A percentile compares a stretch with the other conserved stretches of the same genome.
Evolutionary conservation across 2,113 vertebrate genomes (phyloP).

Genomic region (Microcebus tavaratra): DNA sequence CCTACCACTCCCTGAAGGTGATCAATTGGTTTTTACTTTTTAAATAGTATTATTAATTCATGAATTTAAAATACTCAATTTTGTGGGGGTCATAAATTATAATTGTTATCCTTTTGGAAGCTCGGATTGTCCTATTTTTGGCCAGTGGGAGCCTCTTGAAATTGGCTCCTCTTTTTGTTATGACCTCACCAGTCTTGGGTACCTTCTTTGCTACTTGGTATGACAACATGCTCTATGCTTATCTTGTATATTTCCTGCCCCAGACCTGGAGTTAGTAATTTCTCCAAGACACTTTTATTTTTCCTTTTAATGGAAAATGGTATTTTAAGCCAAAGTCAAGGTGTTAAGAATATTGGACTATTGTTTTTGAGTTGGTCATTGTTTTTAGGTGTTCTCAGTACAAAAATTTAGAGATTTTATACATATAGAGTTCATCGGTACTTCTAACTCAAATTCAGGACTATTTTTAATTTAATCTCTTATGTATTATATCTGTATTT

Average conservation of each 20-base stretch:
- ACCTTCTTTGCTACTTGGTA: neutral
- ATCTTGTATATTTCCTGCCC: neutral
- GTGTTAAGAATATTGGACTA: neutral
- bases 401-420: neutral
- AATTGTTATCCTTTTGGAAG: neutral
- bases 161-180: neutral
- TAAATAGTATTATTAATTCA: constrained; percentile 32
- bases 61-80: constrained; percentile 10
- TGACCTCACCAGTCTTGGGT: neutral
- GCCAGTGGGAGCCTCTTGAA: neutral
- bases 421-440: neutral
- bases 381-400: constrained; percentile 8
- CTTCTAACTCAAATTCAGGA: neutral
- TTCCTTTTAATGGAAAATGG: neutral
- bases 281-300: neutral
- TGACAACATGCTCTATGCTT: neutral
- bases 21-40: constrained; percentile 37
- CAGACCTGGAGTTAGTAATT: constrained; percentile 2
- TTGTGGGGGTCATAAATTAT: constrained; percentile 14
- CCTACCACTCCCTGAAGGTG: neutral
- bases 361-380: neutral
- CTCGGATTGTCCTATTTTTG: neutral
- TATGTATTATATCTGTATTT: neutral
- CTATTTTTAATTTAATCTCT: neutral
- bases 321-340: neutral